Percentiles rank a stretch among this genome's conserved stretches.
These are phyloP conservation scores for Halictus quadricinctus DNA, from an alignment of 2,888 invertebrate species.

Conservation along the genomic window DNA sequence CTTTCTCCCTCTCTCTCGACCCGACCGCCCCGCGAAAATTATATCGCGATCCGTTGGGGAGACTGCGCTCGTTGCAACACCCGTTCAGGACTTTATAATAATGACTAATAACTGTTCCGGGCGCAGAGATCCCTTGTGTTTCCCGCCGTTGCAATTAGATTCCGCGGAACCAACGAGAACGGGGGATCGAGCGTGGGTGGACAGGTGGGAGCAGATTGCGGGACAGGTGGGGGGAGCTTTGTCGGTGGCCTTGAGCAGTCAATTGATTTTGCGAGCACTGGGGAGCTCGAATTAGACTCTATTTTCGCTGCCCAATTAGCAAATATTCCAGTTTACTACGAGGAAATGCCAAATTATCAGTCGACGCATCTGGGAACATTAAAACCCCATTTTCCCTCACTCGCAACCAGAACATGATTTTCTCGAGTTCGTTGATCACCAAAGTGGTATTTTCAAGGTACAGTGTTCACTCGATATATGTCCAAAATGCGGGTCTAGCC, in stretches of 20 bases:
- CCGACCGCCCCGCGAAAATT: slow-evolving; percentile 16
- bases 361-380: background rate
- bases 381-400: background rate
- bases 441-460: too few relatives aligned
- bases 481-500: too few relatives aligned
- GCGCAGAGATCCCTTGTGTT: background rate
- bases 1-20: background rate
- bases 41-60: background rate
- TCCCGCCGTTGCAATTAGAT: slow-evolving; percentile 13
- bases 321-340: background rate
- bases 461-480: too few relatives aligned
- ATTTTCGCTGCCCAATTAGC: background rate
- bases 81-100: slow-evolving; percentile 22
- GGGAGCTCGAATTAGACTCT: background rate
- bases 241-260: slow-evolving; percentile 8
- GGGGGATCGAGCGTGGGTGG: background rate
- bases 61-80: background rate
- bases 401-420: too few relatives aligned
- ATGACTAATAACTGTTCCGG: slow-evolving; percentile 24
- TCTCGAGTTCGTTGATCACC: too few relatives aligned
- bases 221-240: background rate
- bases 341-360: background rate
- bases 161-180: background rate
- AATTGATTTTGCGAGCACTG: background rate
- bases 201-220: background rate